Percentiles rank a stretch among this genome's conserved stretches.
These are phyloP conservation scores for Eucriotettix oculatus DNA, from an alignment of 2,888 invertebrate species.

Conservation along the genomic window DNA sequence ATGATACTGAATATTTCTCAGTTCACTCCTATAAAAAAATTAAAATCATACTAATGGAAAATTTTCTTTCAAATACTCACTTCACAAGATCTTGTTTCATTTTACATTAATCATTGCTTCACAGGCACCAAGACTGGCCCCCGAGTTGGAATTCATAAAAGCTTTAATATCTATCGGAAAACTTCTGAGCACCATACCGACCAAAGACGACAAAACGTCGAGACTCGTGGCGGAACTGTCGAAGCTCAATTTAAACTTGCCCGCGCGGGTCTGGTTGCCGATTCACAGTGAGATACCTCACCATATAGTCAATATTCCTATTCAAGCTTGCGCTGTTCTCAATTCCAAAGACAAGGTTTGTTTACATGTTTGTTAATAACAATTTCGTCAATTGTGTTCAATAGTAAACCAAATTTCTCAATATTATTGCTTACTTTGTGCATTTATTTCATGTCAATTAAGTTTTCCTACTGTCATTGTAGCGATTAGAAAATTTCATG, in stretches of 20 bases:
- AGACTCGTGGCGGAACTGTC: conserved; percentile 85
- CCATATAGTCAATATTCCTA: conserved; percentile 90
- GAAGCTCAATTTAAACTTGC: conserved; percentile 87
- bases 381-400: too few species aligned
- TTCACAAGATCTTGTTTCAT: too few species aligned
- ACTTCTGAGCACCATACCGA: conserved; percentile 60
- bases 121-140: conserved; percentile 64
- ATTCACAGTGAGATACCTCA: conserved; percentile 67
- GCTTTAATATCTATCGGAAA: conserved; percentile 77
- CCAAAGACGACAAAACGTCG: conserved; percentile 84
- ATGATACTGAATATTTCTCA: too few species aligned
- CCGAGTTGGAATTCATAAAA: conserved; percentile 73
- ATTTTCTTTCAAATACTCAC: too few species aligned
- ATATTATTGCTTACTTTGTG: too few species aligned
- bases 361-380: background rate
- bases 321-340: conserved; percentile 90
- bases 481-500: too few species aligned
- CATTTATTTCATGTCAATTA: too few species aligned
- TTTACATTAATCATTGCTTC: conserved; percentile 10
- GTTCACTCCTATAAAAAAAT: too few species aligned
- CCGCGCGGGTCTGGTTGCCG: conserved; percentile 95
- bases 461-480: too few species aligned
- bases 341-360: conserved; percentile 92
- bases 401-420: too few species aligned
- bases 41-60: too few species aligned